phyloP scores from a whole-genome alignment of 2,113 vertebrate species.

The Clarias macrocephalus region DNA sequence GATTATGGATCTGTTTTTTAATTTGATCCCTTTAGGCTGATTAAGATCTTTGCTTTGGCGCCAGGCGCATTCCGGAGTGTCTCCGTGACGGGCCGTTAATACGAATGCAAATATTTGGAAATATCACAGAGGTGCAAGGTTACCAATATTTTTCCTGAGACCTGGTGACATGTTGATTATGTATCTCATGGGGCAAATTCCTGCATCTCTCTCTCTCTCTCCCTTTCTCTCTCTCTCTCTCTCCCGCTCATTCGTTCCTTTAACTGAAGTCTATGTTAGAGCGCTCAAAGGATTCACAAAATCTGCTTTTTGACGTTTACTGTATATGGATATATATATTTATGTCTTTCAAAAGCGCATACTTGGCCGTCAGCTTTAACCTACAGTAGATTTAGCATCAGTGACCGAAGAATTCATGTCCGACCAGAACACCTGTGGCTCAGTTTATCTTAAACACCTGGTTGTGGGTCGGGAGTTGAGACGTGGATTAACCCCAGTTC shows the following conservation, averaged over 20 bases:
- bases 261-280: neutral
- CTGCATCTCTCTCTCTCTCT: neutral
- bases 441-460: neutral
- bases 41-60: slow-evolving; percentile 62
- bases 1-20: slow-evolving; percentile 58
- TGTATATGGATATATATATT: neutral
- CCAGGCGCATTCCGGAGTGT: slow-evolving; percentile 61
- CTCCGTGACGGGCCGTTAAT: slow-evolving; percentile 58
- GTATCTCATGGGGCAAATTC: slow-evolving; percentile 31
- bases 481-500: neutral
- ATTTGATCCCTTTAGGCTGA: slow-evolving; percentile 62
- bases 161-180: slow-evolving; percentile 58
- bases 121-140: slow-evolving; percentile 66
- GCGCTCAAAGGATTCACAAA: neutral
- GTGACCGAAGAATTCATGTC: slow-evolving; percentile 1
- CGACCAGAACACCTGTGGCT: neutral
- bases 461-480: neutral
- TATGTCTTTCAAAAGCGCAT: neutral
- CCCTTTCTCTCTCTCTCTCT: too few species aligned
- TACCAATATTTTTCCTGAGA: slow-evolving; percentile 57
- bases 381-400: neutral
- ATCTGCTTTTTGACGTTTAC: neutral
- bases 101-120: slow-evolving; percentile 69
- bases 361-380: neutral
- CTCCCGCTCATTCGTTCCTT: too few species aligned